Conservation (phyloP, 2,888 invertebrate genomes). For the Tethea ocularis region DNA sequence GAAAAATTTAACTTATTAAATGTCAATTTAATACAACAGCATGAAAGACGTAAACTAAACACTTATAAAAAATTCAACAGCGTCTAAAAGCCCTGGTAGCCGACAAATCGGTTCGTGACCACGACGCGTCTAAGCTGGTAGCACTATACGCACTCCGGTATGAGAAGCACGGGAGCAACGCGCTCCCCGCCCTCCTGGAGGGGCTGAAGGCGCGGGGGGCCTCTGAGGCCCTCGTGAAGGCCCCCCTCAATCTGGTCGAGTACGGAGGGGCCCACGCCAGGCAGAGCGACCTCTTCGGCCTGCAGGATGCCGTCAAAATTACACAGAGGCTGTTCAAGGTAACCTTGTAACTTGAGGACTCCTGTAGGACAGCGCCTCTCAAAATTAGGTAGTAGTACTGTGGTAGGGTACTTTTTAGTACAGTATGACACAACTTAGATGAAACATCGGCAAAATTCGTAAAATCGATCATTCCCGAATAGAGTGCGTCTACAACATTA, state of each 20-base stretch:
- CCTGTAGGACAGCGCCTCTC: no score
- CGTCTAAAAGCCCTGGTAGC: constrained; percentile 91
- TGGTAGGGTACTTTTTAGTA: no score
- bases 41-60: no score
- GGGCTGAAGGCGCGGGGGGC: constrained; percentile 88
- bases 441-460: no score
- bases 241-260: constrained; percentile 88
- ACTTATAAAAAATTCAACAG: constrained; percentile 70
- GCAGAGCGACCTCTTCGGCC: constrained; percentile 92
- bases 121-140: constrained; percentile 94
- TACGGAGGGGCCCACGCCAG: constrained; percentile 93
- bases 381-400: no score
- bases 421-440: no score
- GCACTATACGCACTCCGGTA: constrained; percentile 97
- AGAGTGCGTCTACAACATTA: no score
- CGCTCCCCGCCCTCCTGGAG: constrained; percentile 88
- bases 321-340: constrained; percentile 95
- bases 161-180: constrained; percentile 93
- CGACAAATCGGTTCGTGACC: constrained; percentile 87
- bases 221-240: constrained; percentile 46
- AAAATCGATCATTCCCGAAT: no score
- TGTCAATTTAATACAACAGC: no score
- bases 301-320: constrained; percentile 93
- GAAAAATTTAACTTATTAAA: no score
- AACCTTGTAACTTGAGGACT: no score